Percentiles rank a stretch among this genome's conserved stretches.
Conservation (phyloP, 2,113 vertebrate species). For the Microcebus lehilahytsara region DNA sequence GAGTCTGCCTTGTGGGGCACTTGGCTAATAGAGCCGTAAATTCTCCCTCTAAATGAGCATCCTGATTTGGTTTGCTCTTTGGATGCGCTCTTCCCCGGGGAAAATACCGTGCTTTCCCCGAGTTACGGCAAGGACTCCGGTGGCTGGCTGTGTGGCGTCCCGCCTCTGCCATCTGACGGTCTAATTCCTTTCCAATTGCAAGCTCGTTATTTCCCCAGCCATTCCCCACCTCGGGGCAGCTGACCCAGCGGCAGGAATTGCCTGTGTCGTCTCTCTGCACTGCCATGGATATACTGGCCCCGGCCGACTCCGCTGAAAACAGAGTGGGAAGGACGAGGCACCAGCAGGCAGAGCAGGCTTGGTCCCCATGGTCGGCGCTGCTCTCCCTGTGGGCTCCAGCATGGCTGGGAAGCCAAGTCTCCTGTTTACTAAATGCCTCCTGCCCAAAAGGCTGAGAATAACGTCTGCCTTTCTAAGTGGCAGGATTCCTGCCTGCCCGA, state of each 20-base stretch:
- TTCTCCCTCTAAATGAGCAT: slow-evolving; percentile 37
- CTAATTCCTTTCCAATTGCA: slow-evolving; percentile 73
- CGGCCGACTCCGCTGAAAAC: not conserved
- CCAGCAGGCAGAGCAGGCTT: not conserved
- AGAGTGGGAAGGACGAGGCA: not conserved
- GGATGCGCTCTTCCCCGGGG: slow-evolving; percentile 3
- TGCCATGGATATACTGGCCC: slow-evolving; percentile 7
- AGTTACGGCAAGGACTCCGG: slow-evolving; percentile 20
- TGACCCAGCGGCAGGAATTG: slow-evolving; percentile 62
- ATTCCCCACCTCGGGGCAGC: slow-evolving; percentile 34
- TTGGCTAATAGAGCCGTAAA: slow-evolving; percentile 58
- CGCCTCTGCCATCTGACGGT: slow-evolving; percentile 64
- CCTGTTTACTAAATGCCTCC: not conserved
- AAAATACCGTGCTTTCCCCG: slow-evolving; percentile 46
- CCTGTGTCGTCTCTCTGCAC: slow-evolving; percentile 53
- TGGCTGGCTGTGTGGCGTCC: not conserved
- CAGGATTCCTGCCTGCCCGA: not conserved
- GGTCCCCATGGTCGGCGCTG: not conserved
- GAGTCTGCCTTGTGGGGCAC: rapidly evolving
- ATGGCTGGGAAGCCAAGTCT: not conserved
- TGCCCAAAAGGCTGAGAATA: not conserved
- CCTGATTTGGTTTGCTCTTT: slow-evolving; percentile 63
- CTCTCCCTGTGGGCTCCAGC: not conserved
- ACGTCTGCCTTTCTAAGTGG: not conserved
- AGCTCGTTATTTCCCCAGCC: slow-evolving; percentile 63